phyloP scores from a whole-genome alignment of 2,888 invertebrate species.

The Herminia tarsipennalis region DNA sequence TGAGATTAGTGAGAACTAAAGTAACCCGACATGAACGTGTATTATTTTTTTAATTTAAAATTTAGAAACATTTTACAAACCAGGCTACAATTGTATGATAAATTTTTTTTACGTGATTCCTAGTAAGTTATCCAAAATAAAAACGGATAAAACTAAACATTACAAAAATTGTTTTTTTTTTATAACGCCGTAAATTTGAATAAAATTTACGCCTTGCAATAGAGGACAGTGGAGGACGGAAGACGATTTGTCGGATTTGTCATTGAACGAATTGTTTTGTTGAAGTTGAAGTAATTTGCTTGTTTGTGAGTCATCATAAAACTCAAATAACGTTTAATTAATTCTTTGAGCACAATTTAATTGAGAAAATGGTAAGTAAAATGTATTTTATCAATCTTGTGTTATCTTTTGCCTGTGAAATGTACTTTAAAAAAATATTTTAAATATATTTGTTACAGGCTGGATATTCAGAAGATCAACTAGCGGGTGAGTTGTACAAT shows the following conservation, averaged over 20 bases:
- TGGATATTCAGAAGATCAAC: conserved; percentile 95
- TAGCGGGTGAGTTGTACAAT: conserved; percentile 94
- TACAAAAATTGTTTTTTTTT: too few relatives aligned
- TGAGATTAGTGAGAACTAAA: too few relatives aligned
- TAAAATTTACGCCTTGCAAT: too few relatives aligned
- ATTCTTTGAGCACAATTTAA: background rate
- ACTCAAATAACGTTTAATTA: background rate
- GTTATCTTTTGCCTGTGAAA: background rate
- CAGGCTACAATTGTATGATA: too few relatives aligned
- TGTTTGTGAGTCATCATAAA: conserved; percentile 13
- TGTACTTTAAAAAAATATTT: background rate
- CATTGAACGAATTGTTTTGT: conserved; percentile 14
- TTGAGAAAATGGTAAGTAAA: conserved; percentile 15
- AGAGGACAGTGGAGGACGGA: background rate
- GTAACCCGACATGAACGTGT: too few relatives aligned
- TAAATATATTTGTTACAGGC: conserved; percentile 84
- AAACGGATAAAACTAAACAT: too few relatives aligned
- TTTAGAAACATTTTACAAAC: too few relatives aligned
- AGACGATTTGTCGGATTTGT: conserved; percentile 8
- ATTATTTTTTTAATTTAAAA: too few relatives aligned
- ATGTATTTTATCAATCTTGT: background rate
- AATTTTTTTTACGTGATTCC: too few relatives aligned
- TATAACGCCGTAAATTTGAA: too few relatives aligned
- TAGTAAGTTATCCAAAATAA: too few relatives aligned
- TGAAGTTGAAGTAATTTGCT: background rate